Evolutionary conservation across 2,888 invertebrate genomes (phyloP), one percentile per base, ranked within the genome.

Genomic region (Dynastes maya): DNA sequence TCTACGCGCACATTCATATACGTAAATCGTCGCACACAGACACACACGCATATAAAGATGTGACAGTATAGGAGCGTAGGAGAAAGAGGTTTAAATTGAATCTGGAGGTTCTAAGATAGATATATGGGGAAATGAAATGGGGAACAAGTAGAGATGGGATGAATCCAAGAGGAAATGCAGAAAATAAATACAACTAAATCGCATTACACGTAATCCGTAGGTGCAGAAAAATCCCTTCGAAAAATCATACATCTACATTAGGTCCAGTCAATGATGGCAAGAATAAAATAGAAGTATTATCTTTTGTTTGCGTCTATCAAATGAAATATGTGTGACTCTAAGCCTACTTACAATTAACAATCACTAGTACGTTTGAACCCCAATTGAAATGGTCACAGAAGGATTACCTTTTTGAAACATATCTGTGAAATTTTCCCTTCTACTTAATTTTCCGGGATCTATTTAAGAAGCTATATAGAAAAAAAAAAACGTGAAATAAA

Each of bases 61-160:
- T 53, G 45, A 45, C 45, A 45, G 45, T 37, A 40, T 13, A 40
- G 16, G n/a, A 37, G 22, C 3, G 58, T 61, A 61, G 61, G 22
- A 72, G 72, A 72, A 72, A 61, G 55, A 74, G 45, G 27, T 74
- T 61, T 27, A 61, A 74, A 61, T 61, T 49, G 29, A 49, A 61
- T 61, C 45, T 55, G 45, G 45, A 45, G 32, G 55, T 55, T 37
- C 71, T 71, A 71, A 71, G 2, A 55, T n/a, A 55, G 55, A 71
- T 71, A 53, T 55, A 55, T 71, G 32, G 40, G 37, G 55, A 37
- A 71, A 55, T 37, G 55, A 71, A 55, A 37, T 45, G 37, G 11
- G 37, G 22, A 53, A 55, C 71, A 40, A 37, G 53, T 53, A 45
- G 45, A 45, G 45, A 45, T 45, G 45, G 45, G 32, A 55, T 13